Percentiles rank a stretch among this genome's conserved stretches.
Evolutionary conservation across 2,888 invertebrate genomes (phyloP).

Genomic region (Leptogaster cylindrica): DNA sequence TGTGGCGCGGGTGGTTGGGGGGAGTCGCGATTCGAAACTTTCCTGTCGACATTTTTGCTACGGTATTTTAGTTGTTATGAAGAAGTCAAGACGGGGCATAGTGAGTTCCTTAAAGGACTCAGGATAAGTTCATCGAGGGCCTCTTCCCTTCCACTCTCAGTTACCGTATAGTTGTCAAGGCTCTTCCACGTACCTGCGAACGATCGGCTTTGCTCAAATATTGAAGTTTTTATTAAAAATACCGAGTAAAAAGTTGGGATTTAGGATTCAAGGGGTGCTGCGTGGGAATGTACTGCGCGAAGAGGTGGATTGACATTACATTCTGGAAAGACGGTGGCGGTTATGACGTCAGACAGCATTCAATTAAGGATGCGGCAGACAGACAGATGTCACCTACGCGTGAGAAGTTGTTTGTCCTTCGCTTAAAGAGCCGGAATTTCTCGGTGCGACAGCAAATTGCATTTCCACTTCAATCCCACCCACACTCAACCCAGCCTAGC

Average conservation of each 20-base stretch:
- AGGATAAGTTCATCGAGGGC: too few species aligned
- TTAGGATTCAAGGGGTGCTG: not conserved
- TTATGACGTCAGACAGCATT: not conserved
- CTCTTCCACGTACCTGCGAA: slow-evolving; percentile 7
- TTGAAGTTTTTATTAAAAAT: slow-evolving; percentile 38
- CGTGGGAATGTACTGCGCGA: not conserved
- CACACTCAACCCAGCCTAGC: not conserved
- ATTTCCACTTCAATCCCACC: not conserved
- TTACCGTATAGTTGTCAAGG: not conserved
- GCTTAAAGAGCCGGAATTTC: not conserved
- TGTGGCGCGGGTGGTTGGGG: not conserved
- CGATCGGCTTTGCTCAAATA: slow-evolving; percentile 27
- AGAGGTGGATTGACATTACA: not conserved
- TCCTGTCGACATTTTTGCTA: slow-evolving; percentile 19
- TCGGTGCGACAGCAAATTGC: slow-evolving; percentile 23
- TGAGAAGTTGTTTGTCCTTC: slow-evolving; percentile 13
- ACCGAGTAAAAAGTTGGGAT: slow-evolving; percentile 2
- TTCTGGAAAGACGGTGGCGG: not conserved
- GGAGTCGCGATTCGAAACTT: not conserved
- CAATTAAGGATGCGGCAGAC: not conserved
- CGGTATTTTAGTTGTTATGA: slow-evolving; percentile 9
- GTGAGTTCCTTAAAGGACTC: slow-evolving; percentile 5
- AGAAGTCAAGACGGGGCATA: not conserved
- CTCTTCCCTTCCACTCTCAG: too few species aligned
- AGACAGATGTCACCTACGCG: slow-evolving; percentile 12